Evolutionary conservation across 2,888 invertebrate genomes (phyloP), one percentile per base, ranked within the genome.

Genomic region (Hyppa rectilinea): DNA sequence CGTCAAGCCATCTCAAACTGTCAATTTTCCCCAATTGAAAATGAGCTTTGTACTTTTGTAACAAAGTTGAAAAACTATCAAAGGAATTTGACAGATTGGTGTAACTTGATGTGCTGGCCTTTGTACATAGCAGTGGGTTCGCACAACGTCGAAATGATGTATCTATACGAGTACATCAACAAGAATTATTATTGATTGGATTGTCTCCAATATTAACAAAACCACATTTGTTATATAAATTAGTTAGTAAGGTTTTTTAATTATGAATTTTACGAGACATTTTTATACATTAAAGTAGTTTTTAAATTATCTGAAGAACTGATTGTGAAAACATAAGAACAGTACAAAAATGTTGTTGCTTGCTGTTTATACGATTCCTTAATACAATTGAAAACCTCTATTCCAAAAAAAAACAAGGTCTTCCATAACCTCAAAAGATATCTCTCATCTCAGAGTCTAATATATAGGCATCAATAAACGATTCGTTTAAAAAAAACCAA

Each of bases 381-480:
- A 43, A 65, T n/a, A 49, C 20, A 50, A 55, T 34, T n/a, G 14
- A 52, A 7, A 43, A 20, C 5, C 4, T 12, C n/a, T 45, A 34
- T 58, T 75, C 4, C 47, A 31, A 56, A 52, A 52, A 52, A 55
- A 49, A 62, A 20, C 23, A 20, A 69, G 2, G 56, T 52, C 9
- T n/a, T 17, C 17, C 7, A 31, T 36, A 60, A 66, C 59, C 52
- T 61, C 77, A 71, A 66, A 70, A 49, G 47, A 60, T 38, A 49
- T 56, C 49, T 56, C 4, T 52, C 47, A 63, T 53, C 29, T 14
- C 10, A 20, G 6, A 40, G n/a, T 68, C 29, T 29, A 36, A 47
- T 61, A 49, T 55, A 66, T 14, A 71, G 14, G 7, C 4, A 67
- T 61, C 66, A 77, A 81, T 77, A 81, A 77, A 81, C 58, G 71